phyloP scores from a whole-genome alignment of 1,140 invertebrate species.

The Sipha flava region DNA sequence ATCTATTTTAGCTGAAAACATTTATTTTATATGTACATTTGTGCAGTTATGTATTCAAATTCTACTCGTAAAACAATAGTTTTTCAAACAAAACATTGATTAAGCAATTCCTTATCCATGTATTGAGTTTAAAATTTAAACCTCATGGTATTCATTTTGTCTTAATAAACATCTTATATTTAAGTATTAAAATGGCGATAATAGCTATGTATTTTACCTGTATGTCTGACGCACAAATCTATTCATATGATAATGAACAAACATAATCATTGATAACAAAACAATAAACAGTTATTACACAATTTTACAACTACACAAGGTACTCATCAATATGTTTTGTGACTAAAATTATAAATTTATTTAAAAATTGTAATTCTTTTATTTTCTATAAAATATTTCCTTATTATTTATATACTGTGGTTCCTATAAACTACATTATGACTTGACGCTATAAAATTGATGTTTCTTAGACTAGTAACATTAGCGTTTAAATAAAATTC shows the following conservation, averaged over 20 bases:
- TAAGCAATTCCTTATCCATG: neutral
- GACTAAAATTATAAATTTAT: neutral
- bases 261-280: slow-evolving; percentile 6
- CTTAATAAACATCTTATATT: neutral
- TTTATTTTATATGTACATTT: neutral
- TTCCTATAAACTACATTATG: neutral
- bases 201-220: neutral
- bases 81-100: neutral
- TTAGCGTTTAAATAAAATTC: neutral
- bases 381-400: too few relatives aligned
- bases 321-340: neutral
- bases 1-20: too few relatives aligned
- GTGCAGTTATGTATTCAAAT: neutral
- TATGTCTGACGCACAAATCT: neutral
- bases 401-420: neutral
- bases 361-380: too few relatives aligned
- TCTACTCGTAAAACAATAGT: neutral
- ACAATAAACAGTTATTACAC: neutral
- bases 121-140: neutral
- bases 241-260: slow-evolving; percentile 4
- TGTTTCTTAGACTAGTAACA: neutral
- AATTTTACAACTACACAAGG: neutral
- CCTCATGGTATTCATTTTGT: neutral
- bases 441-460: neutral
- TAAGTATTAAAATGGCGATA: neutral